Conservation (phyloP, 2,113 vertebrate species). For the Pristiophorus japonicus region DNA sequence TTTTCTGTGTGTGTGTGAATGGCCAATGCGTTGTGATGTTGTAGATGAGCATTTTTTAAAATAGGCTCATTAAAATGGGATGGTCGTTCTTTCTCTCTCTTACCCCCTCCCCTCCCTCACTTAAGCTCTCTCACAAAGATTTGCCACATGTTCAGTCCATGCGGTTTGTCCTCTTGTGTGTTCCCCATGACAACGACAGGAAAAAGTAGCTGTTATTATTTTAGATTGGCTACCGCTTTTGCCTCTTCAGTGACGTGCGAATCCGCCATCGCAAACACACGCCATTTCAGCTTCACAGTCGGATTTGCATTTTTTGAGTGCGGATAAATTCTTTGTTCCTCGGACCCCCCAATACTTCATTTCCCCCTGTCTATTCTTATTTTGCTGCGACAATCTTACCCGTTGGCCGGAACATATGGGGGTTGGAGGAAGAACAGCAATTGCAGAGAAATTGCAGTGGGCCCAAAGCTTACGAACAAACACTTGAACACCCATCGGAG, state of each 20-base stretch:
- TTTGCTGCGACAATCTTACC: slow-evolving; percentile 14
- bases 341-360: background rate
- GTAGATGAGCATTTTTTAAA: background rate
- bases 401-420: background rate
- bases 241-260: background rate
- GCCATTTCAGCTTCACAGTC: background rate
- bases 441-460: background rate
- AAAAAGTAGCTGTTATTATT: background rate
- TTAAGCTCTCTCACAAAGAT: background rate
- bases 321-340: too few relatives aligned
- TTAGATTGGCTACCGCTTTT: background rate
- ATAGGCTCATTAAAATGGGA: background rate
- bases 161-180: too few relatives aligned
- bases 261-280: too few relatives aligned
- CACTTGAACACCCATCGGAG: too few relatives aligned
- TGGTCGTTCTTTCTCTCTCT: too few relatives aligned
- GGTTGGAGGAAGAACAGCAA: background rate
- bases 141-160: background rate
- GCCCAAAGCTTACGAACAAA: background rate
- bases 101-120: background rate
- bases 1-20: background rate
- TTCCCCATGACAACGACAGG: background rate
- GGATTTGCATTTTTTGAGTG: background rate
- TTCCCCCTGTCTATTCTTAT: background rate
- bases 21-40: background rate